Evolutionary conservation across 2,113 vertebrate genomes (phyloP).

Genomic region (Scolopax mira): DNA sequence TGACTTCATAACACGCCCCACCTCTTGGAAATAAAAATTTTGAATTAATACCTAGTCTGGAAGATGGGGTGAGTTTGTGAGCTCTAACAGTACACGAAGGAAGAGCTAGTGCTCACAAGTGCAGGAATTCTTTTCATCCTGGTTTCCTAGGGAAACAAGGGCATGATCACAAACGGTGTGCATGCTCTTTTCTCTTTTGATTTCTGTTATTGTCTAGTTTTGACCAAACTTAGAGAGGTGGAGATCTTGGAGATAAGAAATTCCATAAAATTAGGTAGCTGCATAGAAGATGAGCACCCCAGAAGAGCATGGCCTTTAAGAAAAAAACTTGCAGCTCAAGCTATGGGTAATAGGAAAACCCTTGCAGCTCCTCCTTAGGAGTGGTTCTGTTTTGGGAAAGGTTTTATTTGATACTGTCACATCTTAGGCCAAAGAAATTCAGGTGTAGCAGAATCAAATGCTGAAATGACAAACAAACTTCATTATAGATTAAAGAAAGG

Average conservation of each 20-base stretch:
- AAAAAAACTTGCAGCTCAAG: neutral
- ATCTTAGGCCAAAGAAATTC: neutral
- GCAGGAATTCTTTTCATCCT: neutral
- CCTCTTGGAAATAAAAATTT: neutral
- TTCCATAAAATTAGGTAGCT: neutral
- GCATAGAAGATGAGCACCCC: neutral
- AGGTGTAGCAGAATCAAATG: neutral
- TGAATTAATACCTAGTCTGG: neutral
- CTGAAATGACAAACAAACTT: neutral
- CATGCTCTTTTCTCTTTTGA: neutral
- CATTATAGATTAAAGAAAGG: neutral
- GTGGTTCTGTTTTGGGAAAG: neutral
- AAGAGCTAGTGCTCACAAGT: neutral
- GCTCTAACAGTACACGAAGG: neutral
- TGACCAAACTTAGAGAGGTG: neutral
- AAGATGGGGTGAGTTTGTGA: neutral
- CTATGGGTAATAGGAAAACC: neutral
- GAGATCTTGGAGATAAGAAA: neutral
- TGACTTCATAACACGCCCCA: neutral
- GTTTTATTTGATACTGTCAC: neutral
- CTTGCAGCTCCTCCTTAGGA: neutral
- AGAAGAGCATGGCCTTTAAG: neutral
- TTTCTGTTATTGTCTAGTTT: neutral
- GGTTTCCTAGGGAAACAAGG: neutral
- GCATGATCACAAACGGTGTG: neutral